These are phyloP conservation scores for Eupeodes latifasciatus DNA, from an alignment of 2,888 invertebrate genomes.

Conservation along the genomic window DNA sequence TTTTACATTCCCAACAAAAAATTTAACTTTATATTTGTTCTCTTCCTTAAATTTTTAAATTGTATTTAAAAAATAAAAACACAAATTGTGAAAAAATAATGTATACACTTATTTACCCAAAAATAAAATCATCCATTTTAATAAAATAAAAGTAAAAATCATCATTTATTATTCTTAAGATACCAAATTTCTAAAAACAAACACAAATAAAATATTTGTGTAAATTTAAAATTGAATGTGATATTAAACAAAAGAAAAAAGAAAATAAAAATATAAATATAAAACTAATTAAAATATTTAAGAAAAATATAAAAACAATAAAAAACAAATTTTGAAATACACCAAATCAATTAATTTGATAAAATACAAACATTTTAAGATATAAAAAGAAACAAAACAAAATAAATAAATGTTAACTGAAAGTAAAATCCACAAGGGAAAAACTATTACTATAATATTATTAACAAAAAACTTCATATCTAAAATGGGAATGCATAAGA, in stretches of 20 bases:
- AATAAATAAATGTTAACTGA: slow-evolving; percentile 16
- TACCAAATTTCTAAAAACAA: slow-evolving; percentile 35
- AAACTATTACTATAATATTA: slow-evolving; percentile 53
- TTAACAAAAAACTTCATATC: slow-evolving; percentile 64
- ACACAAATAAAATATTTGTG: slow-evolving; percentile 49
- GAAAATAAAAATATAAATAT: slow-evolving; percentile 16
- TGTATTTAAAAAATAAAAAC: slow-evolving; percentile 4
- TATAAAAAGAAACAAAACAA: slow-evolving; percentile 27
- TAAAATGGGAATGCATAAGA: slow-evolving; percentile 36
- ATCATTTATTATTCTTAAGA: slow-evolving; percentile 67
- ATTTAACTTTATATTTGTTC: slow-evolving; percentile 51
- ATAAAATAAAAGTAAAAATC: slow-evolving; percentile 15
- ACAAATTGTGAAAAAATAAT: neutral
- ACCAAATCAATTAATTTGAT: slow-evolving; percentile 67
- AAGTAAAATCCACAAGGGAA: slow-evolving; percentile 46
- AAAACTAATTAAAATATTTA: slow-evolving; percentile 54
- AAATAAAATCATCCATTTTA: slow-evolving; percentile 16
- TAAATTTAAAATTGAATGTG: slow-evolving; percentile 72
- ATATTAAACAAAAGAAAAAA: slow-evolving; percentile 59
- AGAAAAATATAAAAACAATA: slow-evolving; percentile 21
- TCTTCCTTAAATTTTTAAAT: neutral
- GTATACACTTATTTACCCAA: neutral
- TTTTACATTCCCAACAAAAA: slow-evolving; percentile 17
- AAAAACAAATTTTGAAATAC: slow-evolving; percentile 56
- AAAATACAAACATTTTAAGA: slow-evolving; percentile 8